Base-by-base conservation (phyloP, 2,113 vertebrate species). In the Lampris megalopsis region DNA sequence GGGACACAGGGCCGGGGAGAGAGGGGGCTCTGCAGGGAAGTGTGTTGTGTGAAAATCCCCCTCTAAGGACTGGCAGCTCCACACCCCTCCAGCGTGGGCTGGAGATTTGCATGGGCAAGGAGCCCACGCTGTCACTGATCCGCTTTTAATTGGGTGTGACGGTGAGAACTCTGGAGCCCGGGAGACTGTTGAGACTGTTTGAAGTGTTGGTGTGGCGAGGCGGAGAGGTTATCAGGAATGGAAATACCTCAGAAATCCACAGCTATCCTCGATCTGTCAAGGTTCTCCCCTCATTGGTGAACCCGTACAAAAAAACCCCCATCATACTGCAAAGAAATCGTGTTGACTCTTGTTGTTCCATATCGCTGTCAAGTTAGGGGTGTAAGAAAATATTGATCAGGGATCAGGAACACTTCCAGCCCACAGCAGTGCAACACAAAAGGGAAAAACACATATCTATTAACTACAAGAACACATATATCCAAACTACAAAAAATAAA, bases 121-220 rank as follows among this genome's bases (percentile, higher is more conserved):
- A 77, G 87, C 90, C 75, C 89, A 88, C 77, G 35, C 61, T 65
- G 82, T 80, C 82, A 91, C 79, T 90, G 83, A 92, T 91, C 85
- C 86, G 8, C 76, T 91, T 92, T 88, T 88, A 92, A 91, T 89
- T 86, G 88, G 86, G 86, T 88, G 90, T 92, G 91, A 92, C 91
- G 58, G 75, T 69, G 70, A 81, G 86, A 91, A 85, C 83, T 83
- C 71, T 85, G 83, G 71, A 88, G 69, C 71, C 58, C 54, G 2
- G 1, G 50, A 59, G 58, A 24, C 9, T 41, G 9, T 61, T 11
- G 43, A 8, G 8, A 38, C 13, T 5, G 13, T 13, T 6, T 2
- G 41, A 13, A 45, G 48, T 2, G 3, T 13, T 24, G 43, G 45
- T 37, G 53, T 13, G 45, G 61, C 8, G 59, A 35, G 42, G 8